A percentile compares a stretch with the other conserved stretches of the same genome.
phyloP scores from a whole-genome alignment of 2,113 vertebrate genomes.

The Marmota flaviventris region DNA sequence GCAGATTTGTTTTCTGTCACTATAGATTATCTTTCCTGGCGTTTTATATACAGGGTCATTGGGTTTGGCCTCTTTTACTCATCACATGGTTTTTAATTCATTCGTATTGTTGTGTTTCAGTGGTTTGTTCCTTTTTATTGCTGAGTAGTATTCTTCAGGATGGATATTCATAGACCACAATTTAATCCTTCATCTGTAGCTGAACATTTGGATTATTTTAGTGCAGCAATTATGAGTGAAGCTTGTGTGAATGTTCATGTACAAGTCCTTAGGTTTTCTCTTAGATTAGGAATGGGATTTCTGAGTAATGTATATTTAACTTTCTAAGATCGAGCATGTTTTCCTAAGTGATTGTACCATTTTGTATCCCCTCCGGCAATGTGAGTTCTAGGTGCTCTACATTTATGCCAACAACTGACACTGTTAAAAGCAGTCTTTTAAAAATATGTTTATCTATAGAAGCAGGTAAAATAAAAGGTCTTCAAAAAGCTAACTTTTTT shows the following conservation, averaged over 20 bases:
- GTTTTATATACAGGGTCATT: neutral
- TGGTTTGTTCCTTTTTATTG: neutral
- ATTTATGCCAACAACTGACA: neutral
- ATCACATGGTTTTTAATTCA: neutral
- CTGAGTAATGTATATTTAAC: neutral
- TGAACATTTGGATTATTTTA: neutral
- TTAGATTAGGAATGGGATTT: neutral
- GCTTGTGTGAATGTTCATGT: neutral
- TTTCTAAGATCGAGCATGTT: neutral
- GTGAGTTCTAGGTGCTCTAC: constrained; percentile 5
- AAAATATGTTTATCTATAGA: neutral
- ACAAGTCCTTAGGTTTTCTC: constrained; percentile 21
- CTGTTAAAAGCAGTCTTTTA: neutral
- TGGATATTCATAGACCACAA: neutral
- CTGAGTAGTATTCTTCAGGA: neutral
- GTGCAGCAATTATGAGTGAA: neutral
- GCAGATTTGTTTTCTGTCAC: constrained; percentile 26
- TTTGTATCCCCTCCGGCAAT: neutral
- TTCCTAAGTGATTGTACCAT: neutral
- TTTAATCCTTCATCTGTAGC: neutral
- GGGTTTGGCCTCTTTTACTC: neutral
- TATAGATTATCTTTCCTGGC: neutral
- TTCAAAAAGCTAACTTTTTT: constrained; percentile 17
- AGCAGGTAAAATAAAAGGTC: neutral
- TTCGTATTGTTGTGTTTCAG: neutral